Conservation (phyloP, 2,113 vertebrate genomes). For the Trichechus manatus region DNA sequence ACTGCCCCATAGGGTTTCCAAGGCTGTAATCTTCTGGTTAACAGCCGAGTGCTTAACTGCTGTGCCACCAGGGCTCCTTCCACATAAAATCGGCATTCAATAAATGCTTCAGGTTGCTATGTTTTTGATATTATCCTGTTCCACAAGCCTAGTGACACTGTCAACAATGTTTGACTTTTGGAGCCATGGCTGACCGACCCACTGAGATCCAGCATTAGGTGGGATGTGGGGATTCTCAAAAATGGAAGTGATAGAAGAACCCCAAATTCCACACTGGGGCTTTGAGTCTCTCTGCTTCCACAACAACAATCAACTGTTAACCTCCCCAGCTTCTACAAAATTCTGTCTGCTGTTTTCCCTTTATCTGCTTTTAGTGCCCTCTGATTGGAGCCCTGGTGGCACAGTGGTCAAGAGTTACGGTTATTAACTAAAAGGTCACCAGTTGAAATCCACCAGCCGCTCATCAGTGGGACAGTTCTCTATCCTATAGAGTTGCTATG, state of each 20-base stretch:
- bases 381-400: not conserved
- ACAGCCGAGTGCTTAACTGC: no score
- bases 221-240: not conserved
- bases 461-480: no score
- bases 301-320: no score
- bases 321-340: not conserved
- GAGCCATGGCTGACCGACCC: not conserved
- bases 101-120: not conserved
- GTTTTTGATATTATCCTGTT: not conserved
- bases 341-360: not conserved
- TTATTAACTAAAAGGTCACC: no score
- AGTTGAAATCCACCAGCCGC: no score
- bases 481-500: no score
- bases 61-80: no score
- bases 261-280: rapidly evolving
- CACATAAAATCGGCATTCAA: not conserved
- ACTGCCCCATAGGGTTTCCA: no score
- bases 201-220: not conserved
- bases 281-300: not conserved
- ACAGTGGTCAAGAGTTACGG: no score
- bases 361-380: not conserved
- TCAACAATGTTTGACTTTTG: not conserved
- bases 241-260: not conserved
- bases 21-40: no score
- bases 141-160: not conserved